Evolutionary conservation across 2,888 invertebrate species (phyloP).

Genomic region (Monochamus alternatus): DNA sequence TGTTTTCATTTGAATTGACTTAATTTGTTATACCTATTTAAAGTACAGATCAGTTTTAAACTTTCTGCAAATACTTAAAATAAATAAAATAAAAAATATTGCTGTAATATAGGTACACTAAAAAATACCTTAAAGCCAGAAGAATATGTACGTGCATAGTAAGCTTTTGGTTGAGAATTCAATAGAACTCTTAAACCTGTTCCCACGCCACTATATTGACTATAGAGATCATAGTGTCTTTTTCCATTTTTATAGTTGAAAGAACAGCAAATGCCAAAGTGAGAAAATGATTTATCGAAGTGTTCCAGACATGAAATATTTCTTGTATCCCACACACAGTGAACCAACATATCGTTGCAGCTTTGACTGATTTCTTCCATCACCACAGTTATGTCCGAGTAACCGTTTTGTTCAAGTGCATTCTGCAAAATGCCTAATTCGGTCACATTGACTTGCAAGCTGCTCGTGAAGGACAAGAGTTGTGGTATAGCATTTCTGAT

Average conservation of each 20-base stretch:
- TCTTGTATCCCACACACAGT: constrained; percentile 64
- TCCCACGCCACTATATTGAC: constrained; percentile 57
- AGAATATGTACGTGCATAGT: constrained; percentile 53
- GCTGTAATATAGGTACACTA: no score
- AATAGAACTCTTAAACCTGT: constrained; percentile 62
- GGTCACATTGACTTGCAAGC: constrained; percentile 48
- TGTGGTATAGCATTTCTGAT: constrained; percentile 57
- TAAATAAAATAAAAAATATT: no score
- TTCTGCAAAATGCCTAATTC: constrained; percentile 57
- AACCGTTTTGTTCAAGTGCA: constrained; percentile 60
- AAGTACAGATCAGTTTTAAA: no score
- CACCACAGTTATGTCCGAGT: constrained; percentile 51
- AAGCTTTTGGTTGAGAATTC: constrained; percentile 56
- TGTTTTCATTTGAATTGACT: no score
- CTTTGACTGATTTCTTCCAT: constrained; percentile 57
- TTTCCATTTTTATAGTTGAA: constrained; percentile 63
- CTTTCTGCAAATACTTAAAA: no score
- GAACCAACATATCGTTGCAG: constrained; percentile 64
- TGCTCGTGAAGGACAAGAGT: constrained; percentile 58
- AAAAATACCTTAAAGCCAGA: constrained; percentile 58
- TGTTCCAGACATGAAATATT: constrained; percentile 59
- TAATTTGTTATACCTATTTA: no score
- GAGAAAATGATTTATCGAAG: constrained; percentile 61
- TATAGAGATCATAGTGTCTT: constrained; percentile 43
- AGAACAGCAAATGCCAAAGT: constrained; percentile 67